Evolutionary conservation across 2,888 invertebrate genomes (phyloP).

Genomic region (Nebria salina): DNA sequence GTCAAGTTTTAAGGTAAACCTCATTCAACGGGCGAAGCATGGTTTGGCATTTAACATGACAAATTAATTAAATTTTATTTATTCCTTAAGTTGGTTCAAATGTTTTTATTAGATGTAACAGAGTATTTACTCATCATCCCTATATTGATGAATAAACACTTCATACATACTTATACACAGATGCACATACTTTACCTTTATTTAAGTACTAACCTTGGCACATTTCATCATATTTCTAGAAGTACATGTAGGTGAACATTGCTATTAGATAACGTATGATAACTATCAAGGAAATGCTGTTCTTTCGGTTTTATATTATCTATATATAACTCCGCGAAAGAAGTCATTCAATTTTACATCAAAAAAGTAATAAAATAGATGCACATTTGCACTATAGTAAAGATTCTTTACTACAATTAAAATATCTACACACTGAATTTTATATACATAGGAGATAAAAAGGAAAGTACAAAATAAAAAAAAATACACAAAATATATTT

Average conservation of each 20-base stretch:
- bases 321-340: neutral
- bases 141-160: conserved; percentile 28
- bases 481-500: no score
- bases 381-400: neutral
- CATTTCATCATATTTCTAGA: conserved; percentile 28
- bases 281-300: neutral
- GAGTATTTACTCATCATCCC: conserved; percentile 31
- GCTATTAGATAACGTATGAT: neutral
- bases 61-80: conserved; percentile 27
- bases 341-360: neutral
- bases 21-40: conserved; percentile 25
- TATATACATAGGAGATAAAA: neutral
- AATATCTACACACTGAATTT: neutral
- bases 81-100: conserved; percentile 24
- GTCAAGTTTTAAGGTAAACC: conserved; percentile 27
- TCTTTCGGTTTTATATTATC: neutral
- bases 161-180: conserved; percentile 5
- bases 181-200: neutral
- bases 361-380: neutral
- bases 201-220: conserved; percentile 27
- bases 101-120: conserved; percentile 28
- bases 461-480: no score
- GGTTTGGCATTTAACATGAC: conserved; percentile 21
- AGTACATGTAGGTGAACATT: neutral
- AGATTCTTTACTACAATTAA: neutral